These are phyloP conservation scores for Myrmecophaga tridactyla DNA, from an alignment of 2,113 vertebrate genomes.

Conservation along the genomic window DNA sequence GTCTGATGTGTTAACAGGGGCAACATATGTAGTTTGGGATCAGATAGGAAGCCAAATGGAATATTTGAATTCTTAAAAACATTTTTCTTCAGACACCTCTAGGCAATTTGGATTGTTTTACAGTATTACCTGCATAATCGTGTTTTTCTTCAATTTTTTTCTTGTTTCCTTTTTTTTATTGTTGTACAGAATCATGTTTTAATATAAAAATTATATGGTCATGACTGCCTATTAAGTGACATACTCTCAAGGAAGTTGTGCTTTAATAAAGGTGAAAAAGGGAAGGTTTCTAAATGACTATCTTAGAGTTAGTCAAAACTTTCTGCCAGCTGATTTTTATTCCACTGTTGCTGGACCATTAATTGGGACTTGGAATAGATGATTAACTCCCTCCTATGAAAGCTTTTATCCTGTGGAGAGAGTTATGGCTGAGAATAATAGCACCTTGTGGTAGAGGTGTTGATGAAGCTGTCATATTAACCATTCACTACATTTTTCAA, in stretches of 20 bases:
- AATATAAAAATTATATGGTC: background rate
- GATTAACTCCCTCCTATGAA: background rate
- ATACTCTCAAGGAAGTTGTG: background rate
- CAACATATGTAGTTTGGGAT: background rate
- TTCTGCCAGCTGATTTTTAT: background rate
- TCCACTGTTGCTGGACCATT: background rate
- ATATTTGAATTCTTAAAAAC: background rate
- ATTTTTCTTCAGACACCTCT: background rate
- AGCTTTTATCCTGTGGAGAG: background rate
- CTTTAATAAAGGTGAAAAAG: background rate
- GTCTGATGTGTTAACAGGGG: background rate
- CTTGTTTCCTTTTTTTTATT: too few relatives aligned
- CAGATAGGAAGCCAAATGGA: background rate
- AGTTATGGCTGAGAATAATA: background rate
- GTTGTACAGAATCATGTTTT: background rate
- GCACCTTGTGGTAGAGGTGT: background rate
- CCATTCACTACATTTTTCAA: background rate
- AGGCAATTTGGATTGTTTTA: background rate
- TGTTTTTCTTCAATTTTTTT: too few relatives aligned
- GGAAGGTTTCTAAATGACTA: background rate
- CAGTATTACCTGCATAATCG: background rate
- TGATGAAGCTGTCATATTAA: background rate
- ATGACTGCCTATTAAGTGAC: background rate
- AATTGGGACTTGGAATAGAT: conserved; percentile 9
- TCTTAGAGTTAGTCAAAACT: background rate